Evolutionary conservation across 2,113 vertebrate genomes (phyloP), one percentile per base, ranked within the genome.

Genomic region (Protomyctophum bolini): DNA sequence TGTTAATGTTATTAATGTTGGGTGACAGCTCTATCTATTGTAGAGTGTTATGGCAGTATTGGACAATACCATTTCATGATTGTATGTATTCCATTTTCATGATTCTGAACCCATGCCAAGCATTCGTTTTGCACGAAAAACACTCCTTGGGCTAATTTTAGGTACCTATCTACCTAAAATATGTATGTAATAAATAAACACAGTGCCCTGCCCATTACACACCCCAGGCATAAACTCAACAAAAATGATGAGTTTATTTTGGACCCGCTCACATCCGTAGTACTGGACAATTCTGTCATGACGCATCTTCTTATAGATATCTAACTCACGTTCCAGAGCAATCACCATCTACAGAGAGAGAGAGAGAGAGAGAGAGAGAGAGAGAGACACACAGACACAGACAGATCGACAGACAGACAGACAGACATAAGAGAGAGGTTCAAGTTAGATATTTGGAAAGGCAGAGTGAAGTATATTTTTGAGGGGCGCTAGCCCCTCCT

Each of bases 191-290:
- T 21, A 21, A 21, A 60, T 51, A 14, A 12, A 58, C 28, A 58
- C 33, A 2, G 33, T 47, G 15, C 12, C 1, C 11, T 5, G 9
- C 58, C 58, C 28, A 41, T 41, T 80, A 91, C 95, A 52, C 58
- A 97, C 96, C 92, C 96, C 96, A 7, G 96, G 95, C 96, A 97
- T 97, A 63, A 96, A 97, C 86, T 97, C 96, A 10, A 97, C 95
- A 55, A 97, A 97, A 85, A 97, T 97, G 5, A 95, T 96, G 47
- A 97, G 88, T 10, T 95, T 97, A 86, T 81, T 95, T 82, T 94
- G 93, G 77, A 97, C 96, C 62, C 96, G 86, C 61, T 95, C 87
- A 63, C 95, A 97, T 4, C 96, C 96, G 0, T 96, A 97, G 88
- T 97, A 97, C 90, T 97, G 96, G 54, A 97, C 96, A 0, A 97